Conservation (phyloP, 2,113 vertebrate genomes). For the Hipposideros armiger region DNA sequence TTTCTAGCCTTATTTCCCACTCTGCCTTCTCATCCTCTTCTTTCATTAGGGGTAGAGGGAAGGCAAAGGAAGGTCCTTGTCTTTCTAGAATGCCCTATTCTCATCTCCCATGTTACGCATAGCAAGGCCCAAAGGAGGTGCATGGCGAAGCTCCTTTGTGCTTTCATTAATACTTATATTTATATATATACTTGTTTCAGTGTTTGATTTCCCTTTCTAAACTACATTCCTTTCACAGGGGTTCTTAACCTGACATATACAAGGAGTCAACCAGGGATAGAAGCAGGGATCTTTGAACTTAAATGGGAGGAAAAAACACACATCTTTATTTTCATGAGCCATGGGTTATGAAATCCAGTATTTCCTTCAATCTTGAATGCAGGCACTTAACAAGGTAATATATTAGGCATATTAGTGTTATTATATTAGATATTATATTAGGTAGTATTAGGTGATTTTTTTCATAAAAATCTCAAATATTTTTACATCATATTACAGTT, state of each 20-base stretch:
- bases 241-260: background rate
- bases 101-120: background rate
- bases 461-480: background rate
- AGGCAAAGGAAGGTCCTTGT: background rate
- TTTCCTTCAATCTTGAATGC: conserved; percentile 1
- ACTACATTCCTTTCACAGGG: background rate
- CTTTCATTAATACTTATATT: background rate
- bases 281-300: background rate
- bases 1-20: background rate
- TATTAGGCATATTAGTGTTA: background rate
- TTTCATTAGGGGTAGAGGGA: background rate
- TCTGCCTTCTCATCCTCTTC: background rate
- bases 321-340: background rate
- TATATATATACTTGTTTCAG: background rate
- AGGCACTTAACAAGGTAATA: background rate
- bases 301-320: background rate
- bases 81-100: background rate
- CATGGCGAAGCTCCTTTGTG: background rate
- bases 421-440: background rate
- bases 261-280: background rate
- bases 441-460: background rate
- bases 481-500: background rate
- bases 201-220: conserved; percentile 13
- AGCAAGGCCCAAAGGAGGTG: background rate
- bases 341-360: background rate